Evolutionary conservation across 2,888 invertebrate species (phyloP), one percentile per base, ranked within the genome.

Genomic region (Mesorhabditis belari): DNA sequence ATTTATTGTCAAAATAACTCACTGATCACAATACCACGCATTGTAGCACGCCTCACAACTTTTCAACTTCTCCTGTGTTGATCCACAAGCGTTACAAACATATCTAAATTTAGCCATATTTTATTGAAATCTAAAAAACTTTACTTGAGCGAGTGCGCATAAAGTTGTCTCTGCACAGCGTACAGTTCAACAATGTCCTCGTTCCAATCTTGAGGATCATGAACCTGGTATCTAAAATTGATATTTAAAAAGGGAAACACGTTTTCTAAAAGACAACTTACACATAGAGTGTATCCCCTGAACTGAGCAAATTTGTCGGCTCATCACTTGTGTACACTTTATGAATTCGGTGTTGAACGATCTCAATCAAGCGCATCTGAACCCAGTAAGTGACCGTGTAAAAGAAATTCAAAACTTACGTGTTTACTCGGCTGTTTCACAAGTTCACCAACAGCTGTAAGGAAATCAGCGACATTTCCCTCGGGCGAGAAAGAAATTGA

Each of bases 21-120:
- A 83, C 83, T 82, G 81, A 71, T 83, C 81, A 74, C 85, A 85
- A 77, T 85, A 85, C 64, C 82, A 83, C 3, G 81, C 83, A 67
- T 82, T 80, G 70, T 80, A 82, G 74, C 85, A 85, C 49, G 81
- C 82, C 26, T 81, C 80, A 72, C 85, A 85, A 55, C 77, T 78
- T 53, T 69, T 67, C 58, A 74, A 61, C 44, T 63, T 60, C 26
- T 12, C n/a, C 27, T 57, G 56, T 52, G 67, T 52, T 17, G 27
- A 57, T 71, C 75, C 85, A 82, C 59, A 76, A 63, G 57, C 70
- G 49, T 60, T 68, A 60, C 70, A 76, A 6, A 60, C 35, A 55
- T 73, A 71, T 49, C 63, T 63, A 29, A 24, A 28, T 51, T n/a
- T n/a, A n/a, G n/a, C n/a, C n/a, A n/a, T n/a, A n/a, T n/a, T n/a